Conservation (phyloP, 2,113 vertebrate species). For the Plecturocebus donacophilus region DNA sequence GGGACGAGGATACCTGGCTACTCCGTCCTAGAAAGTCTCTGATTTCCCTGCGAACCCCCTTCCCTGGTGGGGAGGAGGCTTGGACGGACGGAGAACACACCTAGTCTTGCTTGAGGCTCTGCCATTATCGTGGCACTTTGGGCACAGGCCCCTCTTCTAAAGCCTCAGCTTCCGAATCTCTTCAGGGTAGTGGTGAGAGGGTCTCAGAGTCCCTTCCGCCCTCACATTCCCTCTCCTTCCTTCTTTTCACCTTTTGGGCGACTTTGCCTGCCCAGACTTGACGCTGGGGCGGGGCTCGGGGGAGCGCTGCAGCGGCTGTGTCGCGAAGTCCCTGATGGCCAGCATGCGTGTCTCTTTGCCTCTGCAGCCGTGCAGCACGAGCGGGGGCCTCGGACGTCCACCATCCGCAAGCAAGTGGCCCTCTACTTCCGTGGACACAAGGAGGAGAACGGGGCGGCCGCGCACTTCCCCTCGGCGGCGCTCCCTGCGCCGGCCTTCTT, state of each 20-base stretch:
- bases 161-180: neutral
- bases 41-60: neutral
- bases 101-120: neutral
- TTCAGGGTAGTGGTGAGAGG: neutral
- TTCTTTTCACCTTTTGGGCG: neutral
- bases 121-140: neutral
- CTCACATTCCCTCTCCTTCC: neutral
- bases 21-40: neutral
- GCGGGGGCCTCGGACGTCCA: conserved; percentile 96
- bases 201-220: neutral
- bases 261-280: neutral
- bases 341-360: neutral
- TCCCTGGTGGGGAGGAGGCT: neutral
- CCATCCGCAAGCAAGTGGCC: conserved; percentile 98
- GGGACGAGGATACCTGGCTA: too few relatives aligned
- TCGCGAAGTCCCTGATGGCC: neutral
- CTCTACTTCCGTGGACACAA: conserved; percentile 99
- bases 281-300: neutral
- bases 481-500: conserved; percentile 95
- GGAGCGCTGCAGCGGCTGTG: neutral
- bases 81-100: rapidly evolving
- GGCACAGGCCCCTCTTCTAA: neutral
- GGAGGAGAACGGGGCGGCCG: conserved; percentile 92
- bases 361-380: conserved; percentile 96
- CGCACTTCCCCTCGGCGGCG: conserved; percentile 92